Evolutionary conservation across 1,140 invertebrate genomes (phyloP), one percentile per base, ranked within the genome.

Genomic region (Eurytemora carolleeae): DNA sequence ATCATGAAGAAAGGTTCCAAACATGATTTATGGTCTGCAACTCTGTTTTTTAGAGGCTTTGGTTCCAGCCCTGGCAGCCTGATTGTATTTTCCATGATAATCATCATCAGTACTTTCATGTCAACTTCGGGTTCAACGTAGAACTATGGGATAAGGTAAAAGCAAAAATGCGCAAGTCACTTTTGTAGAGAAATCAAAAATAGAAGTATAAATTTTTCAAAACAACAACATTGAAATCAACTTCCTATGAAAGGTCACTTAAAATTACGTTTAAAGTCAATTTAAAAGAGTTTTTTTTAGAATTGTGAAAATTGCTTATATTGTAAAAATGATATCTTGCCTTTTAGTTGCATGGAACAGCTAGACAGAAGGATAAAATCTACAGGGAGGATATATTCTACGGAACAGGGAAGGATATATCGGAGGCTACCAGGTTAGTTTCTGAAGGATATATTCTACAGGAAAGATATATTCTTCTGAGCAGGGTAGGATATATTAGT

Each of bases 21-120:
- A n/a, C n/a, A n/a, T n/a, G n/a, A n/a, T n/a, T n/a, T n/a, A n/a
- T n/a, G n/a, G n/a, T n/a, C n/a, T n/a, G n/a, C n/a, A n/a, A n/a
- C n/a, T n/a, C n/a, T n/a, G n/a, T n/a, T n/a, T n/a, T n/a, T n/a
- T 44, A 44, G 31, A 71, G 80, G 0, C 71, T 76, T 22, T 85
- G 82, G 83, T 84, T 81, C 81, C 80, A 82, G 68, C 82, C 82
- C 0, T 85, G 82, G 82, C 81, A 84, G 70, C 82, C 82, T 0
- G 78, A 81, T 65, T 79, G 80, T 0, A 80, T 80, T 63, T 85
- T 84, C 70, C 83, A 85, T 65, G 83, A 85, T 67, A 79, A 84
- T 67, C 83, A 85, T 67, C 83, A 85, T 66, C 80, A 84, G 70
- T 84, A 83, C 71, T 84, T 82, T 71, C 82, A 85, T 66, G 79